Evolutionary conservation across 2,113 vertebrate species (phyloP).

Genomic region (Pollachius pollachius): DNA sequence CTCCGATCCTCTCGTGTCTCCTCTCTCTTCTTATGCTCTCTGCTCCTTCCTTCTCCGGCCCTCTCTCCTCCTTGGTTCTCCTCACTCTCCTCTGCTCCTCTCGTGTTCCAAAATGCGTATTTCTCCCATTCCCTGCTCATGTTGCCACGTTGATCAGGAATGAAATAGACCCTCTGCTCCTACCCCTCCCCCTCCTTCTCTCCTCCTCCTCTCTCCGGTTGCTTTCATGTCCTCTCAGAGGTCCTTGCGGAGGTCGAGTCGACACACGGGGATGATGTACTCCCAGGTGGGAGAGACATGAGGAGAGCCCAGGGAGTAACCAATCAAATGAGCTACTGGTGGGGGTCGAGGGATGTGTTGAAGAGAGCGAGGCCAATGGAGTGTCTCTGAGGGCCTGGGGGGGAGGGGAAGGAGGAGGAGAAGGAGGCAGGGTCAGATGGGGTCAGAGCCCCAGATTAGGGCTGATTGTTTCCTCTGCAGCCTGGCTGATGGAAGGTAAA

Average conservation of each 20-base stretch:
- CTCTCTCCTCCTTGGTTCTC: background rate
- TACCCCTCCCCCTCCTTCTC: conserved; percentile 37
- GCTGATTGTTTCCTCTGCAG: too few relatives aligned
- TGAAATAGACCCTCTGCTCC: conserved; percentile 14
- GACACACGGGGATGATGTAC: conserved; percentile 57
- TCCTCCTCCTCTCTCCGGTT: conserved; percentile 3
- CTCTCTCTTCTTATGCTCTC: conserved; percentile 9
- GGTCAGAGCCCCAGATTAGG: too few relatives aligned
- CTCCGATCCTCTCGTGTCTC: background rate
- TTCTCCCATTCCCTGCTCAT: background rate
- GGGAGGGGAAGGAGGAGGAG: background rate
- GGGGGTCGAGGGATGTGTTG: too few relatives aligned
- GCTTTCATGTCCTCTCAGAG: background rate
- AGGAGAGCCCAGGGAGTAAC: conserved; percentile 46
- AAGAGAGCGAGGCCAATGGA: too few relatives aligned
- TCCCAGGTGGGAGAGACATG: conserved; percentile 57
- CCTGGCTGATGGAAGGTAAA: too few relatives aligned
- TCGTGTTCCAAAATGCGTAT: background rate
- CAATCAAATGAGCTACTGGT: conserved; percentile 39
- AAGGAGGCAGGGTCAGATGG: background rate
- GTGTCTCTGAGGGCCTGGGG: background rate
- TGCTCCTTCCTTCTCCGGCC: background rate
- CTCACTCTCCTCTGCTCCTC: too few relatives aligned
- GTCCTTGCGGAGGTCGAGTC: conserved; percentile 43
- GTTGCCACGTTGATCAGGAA: conserved; percentile 33